Base-by-base conservation (phyloP, 2,113 vertebrate species). In the Eidolon helvum region DNA sequence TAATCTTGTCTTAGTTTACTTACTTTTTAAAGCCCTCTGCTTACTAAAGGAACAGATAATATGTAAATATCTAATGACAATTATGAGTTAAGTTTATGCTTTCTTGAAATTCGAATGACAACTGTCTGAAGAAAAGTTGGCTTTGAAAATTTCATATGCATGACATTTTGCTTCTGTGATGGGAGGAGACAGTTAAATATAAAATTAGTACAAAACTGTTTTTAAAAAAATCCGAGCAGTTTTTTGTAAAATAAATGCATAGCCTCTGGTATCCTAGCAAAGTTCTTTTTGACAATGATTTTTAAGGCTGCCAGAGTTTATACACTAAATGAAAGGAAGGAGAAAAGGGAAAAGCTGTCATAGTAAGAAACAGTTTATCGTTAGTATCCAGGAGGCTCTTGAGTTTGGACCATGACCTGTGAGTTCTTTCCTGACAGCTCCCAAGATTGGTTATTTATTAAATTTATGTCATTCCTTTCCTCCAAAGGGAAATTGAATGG, bases 381-480 rank as follows among this genome's bases (percentile, higher is more conserved):
- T 95, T 89, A 84, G 55, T 74, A 61, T 28, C 38, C 11, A 89
- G 91, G 45, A 89, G 75, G 77, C 22, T 45, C 38, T 94, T 66
- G 88, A 86, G 26, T 97, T 91, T 92, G 92, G 97, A 78, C 50
- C 53, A n/a, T 96, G 91, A 94, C 96, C 97, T 93, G 18, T 82
- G 78, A 83, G 45, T 95, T 77, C 68, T 94, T 95, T 86, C n/a
- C 63, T 94, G 96, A 79, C 91, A 96, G 95, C 85, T 82, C 59
- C 89, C 38, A 94, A 95, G 93, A 94, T 71, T 91, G 92, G 92
- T 83, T 78, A 97, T 96, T 97, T 97, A 97, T 95, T 90, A 96
- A 96, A 95, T 96, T 91, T 94, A 96, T 95, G 68, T 69, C 66
- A 86, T 93, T 61, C 43, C 24, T 95, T 96, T 97, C 28, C 74